Evolutionary conservation across 2,113 vertebrate species (phyloP).

Genomic region (Elaphurus davidianus): DNA sequence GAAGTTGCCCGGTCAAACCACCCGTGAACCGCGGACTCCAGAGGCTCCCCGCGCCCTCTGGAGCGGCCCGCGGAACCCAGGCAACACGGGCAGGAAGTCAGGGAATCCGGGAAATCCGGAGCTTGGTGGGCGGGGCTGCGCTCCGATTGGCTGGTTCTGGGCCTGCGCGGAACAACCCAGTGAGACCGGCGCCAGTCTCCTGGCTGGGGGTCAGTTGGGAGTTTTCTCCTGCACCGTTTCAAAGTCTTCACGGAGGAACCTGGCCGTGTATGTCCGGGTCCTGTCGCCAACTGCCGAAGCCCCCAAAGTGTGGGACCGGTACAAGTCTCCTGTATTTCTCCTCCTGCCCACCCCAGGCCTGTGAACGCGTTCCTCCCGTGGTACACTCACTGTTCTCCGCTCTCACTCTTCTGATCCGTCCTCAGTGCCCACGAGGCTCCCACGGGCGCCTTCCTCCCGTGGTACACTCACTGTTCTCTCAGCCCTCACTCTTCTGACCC

Average conservation of each 20-base stretch:
- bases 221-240: accelerated
- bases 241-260: too few relatives aligned
- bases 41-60: too few relatives aligned
- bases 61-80: not conserved
- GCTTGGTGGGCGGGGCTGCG: accelerated
- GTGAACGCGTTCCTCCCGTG: not conserved
- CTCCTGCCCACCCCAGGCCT: not conserved
- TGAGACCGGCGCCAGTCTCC: not conserved
- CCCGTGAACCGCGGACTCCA: accelerated
- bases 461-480: not conserved
- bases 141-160: not conserved
- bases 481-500: too few relatives aligned
- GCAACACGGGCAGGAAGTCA: not conserved
- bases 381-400: too few relatives aligned
- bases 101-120: accelerated
- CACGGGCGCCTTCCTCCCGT: not conserved
- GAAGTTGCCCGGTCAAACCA: accelerated
- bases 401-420: too few relatives aligned
- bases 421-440: too few relatives aligned
- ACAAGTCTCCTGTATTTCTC: not conserved
- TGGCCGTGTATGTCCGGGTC: not conserved
- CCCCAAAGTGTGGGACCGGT: not conserved
- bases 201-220: accelerated
- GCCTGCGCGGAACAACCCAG: accelerated
- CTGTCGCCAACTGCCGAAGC: not conserved